A percentile compares a stretch with the other conserved stretches of the same genome.
phyloP scores from a whole-genome alignment of 2,797 vertebrate genomes.

The Uromys caudimaculatus region DNA sequence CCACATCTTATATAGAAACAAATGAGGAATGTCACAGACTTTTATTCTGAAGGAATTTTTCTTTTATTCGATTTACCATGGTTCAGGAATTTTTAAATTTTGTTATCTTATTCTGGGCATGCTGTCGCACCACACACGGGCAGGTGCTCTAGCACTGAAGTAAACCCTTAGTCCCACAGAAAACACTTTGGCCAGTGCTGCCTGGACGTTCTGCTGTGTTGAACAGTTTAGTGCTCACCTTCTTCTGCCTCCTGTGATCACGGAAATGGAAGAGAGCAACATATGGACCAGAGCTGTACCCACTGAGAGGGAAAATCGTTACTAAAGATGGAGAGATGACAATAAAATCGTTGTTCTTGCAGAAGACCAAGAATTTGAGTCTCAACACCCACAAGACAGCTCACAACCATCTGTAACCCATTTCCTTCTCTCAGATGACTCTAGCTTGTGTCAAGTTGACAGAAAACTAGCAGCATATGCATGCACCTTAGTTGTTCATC shows the following conservation, averaged over 20 bases:
- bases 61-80: slow-evolving; percentile 38
- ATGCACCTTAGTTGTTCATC: background rate
- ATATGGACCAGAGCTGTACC: background rate
- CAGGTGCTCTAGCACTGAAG: background rate
- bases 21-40: slow-evolving; percentile 50
- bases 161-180: background rate
- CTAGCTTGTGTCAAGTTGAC: background rate
- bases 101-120: background rate
- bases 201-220: background rate
- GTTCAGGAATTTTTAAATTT: background rate
- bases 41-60: slow-evolving; percentile 64
- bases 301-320: background rate
- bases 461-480: background rate
- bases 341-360: background rate
- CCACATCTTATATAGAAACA: slow-evolving; percentile 50
- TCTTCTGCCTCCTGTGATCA: slow-evolving; percentile 36
- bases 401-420: background rate
- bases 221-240: background rate
- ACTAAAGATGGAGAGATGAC: background rate
- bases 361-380: background rate
- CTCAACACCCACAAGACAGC: background rate
- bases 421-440: background rate
- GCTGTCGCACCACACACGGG: background rate
- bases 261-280: background rate
- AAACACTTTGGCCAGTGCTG: slow-evolving; percentile 48